A percentile compares a stretch with the other conserved stretches of the same genome.
These are phyloP conservation scores for Bombus terrestris DNA, from an alignment of 1,140 invertebrate species.

Conservation along the genomic window DNA sequence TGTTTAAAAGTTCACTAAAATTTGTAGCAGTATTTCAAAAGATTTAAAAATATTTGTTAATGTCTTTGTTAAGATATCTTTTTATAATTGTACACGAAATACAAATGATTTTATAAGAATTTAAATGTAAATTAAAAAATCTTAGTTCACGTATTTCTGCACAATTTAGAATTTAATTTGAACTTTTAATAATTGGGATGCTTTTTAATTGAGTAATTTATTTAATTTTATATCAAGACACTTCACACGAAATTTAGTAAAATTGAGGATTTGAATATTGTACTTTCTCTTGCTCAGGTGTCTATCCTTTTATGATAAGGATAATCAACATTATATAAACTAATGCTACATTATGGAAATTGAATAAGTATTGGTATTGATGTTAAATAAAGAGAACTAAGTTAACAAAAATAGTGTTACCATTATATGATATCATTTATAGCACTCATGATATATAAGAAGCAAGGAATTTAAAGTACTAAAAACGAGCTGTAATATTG, in stretches of 20 bases:
- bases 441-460: not conserved
- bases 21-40: not conserved
- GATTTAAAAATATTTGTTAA: not conserved
- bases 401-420: constrained; percentile 8
- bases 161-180: not conserved
- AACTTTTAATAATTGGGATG: not conserved
- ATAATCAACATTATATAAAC: constrained; percentile 25
- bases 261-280: constrained; percentile 19
- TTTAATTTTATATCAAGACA: not conserved
- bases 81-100: not conserved
- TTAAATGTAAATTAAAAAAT: not conserved
- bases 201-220: not conserved
- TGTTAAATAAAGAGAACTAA: constrained; percentile 12
- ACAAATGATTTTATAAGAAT: not conserved
- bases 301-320: not conserved
- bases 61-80: not conserved
- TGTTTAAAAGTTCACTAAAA: not conserved
- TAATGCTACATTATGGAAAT: constrained; percentile 15
- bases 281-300: constrained; percentile 39
- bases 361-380: not conserved
- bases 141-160: not conserved
- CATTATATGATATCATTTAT: constrained; percentile 3
- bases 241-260: not conserved
- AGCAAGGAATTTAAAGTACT: not conserved
- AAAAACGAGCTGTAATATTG: constrained; percentile 20